These are phyloP conservation scores for Oxystoma pomonae DNA, from an alignment of 2,888 invertebrate species.

Conservation along the genomic window DNA sequence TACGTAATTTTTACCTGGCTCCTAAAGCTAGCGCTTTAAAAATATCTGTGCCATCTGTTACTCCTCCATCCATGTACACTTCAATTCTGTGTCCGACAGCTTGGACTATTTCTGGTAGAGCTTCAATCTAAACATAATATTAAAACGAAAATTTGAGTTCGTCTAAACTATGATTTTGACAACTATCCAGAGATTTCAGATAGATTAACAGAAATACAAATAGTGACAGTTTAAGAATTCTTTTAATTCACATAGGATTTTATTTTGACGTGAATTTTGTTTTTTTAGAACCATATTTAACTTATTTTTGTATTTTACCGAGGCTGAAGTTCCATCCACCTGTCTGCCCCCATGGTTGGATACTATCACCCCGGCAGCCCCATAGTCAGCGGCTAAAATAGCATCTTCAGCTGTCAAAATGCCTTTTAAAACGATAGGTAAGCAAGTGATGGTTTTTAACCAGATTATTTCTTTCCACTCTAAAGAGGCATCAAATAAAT, in stretches of 20 bases:
- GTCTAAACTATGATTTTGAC: too few species aligned
- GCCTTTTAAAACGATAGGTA: constrained; percentile 85
- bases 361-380: constrained; percentile 78
- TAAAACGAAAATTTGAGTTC: too few species aligned
- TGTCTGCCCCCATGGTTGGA: constrained; percentile 95
- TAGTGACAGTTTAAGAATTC: too few species aligned
- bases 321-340: constrained; percentile 77
- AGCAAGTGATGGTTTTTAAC: constrained; percentile 71
- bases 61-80: constrained; percentile 84
- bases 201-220: too few species aligned
- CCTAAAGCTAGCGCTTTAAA: constrained; percentile 89
- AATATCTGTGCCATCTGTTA: constrained; percentile 79
- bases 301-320: too few species aligned
- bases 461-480: constrained; percentile 87
- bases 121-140: constrained; percentile 63
- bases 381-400: constrained; percentile 64
- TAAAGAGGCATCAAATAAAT: constrained; percentile 73
- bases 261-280: too few species aligned
- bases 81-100: constrained; percentile 69
- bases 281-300: too few species aligned
- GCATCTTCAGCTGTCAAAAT: constrained; percentile 86
- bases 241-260: too few species aligned
- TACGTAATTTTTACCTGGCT: constrained; percentile 69
- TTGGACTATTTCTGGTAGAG: constrained; percentile 70
- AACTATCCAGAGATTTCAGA: too few species aligned